Evolutionary conservation across 2,888 invertebrate genomes (phyloP), one percentile per base, ranked within the genome.

Genomic region (Nymphalis c-album): DNA sequence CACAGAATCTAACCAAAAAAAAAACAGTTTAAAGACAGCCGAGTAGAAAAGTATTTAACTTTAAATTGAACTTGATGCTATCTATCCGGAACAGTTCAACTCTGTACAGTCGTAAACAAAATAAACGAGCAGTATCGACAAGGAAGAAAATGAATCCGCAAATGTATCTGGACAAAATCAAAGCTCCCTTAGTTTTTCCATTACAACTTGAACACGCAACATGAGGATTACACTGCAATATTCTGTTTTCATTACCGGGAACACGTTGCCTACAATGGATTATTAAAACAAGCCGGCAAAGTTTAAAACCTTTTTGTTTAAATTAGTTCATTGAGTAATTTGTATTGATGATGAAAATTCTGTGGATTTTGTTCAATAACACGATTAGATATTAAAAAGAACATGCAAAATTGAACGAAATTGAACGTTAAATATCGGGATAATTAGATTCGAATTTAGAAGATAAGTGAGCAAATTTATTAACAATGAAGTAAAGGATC

Each of bases 191-290:
- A 80, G 79, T 82, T 83, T 82, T 82, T 78, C 81, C 81, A 85
- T 85, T 83, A 84, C 74, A 79, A 81, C 75, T 80, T 79, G 72
- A 76, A 71, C 83, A 82, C 83, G 82, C 83, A 74, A 83, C 78
- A 77, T 73, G 72, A 74, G 69, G 67, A 69, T 74, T 74, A 71
- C 67, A 47, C 63, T 70, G 73, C 73, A 63, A 72, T 74, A 68
- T 69, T 61, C 58, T 57, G 64, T 60, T 70, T 35, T 35, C 53
- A 53, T 53, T 53, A 53, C 53, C 22, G 53, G 16, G 53, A 20
- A 53, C 53, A 53, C 22, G 22, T 53, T 53, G 3, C 22, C 13
- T 53, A 20, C 6, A 22, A 22, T 17, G 53, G 53, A 53, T 26
- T 26, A 51, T 40, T 40, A 40, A 13, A 40, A 40, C 40, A 13